These are phyloP conservation scores for Lates calcarifer DNA, from an alignment of 2,113 vertebrate species.

Conservation along the genomic window DNA sequence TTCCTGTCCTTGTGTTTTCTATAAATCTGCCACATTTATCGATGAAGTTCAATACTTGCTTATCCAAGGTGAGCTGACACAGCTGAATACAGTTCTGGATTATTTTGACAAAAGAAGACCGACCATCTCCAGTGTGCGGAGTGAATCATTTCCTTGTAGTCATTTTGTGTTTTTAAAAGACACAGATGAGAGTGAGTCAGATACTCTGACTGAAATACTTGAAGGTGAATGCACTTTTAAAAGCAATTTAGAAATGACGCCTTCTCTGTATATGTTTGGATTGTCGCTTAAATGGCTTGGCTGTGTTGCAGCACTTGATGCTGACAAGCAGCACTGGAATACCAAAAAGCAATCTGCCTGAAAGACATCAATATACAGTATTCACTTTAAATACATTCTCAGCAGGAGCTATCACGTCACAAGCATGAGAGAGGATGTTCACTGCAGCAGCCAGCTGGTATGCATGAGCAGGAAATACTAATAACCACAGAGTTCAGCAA, in stretches of 20 bases:
- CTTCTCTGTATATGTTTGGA: slow-evolving; percentile 46
- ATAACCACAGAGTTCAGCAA: neutral
- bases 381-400: slow-evolving; percentile 42
- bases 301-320: slow-evolving; percentile 38
- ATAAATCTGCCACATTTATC: slow-evolving; percentile 47
- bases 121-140: slow-evolving; percentile 15
- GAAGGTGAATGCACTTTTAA: slow-evolving; percentile 58
- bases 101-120: slow-evolving; percentile 59
- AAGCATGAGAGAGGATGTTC: neutral
- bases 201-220: slow-evolving; percentile 13
- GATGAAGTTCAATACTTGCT: slow-evolving; percentile 56
- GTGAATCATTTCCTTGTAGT: slow-evolving; percentile 64
- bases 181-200: slow-evolving; percentile 43
- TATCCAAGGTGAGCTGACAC: slow-evolving; percentile 51
- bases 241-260: slow-evolving; percentile 45
- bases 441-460: neutral
- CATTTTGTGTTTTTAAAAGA: slow-evolving; percentile 48
- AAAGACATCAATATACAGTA: slow-evolving; percentile 37
- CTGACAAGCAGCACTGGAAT: slow-evolving; percentile 47
- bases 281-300: slow-evolving; percentile 53
- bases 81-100: slow-evolving; percentile 57
- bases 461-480: neutral
- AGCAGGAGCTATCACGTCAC: slow-evolving; percentile 32
- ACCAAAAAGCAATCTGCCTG: slow-evolving; percentile 43
- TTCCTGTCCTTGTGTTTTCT: slow-evolving; percentile 52